These are phyloP conservation scores for Amphiduros pacificus DNA, from an alignment of 2,888 invertebrate species.

Conservation along the genomic window DNA sequence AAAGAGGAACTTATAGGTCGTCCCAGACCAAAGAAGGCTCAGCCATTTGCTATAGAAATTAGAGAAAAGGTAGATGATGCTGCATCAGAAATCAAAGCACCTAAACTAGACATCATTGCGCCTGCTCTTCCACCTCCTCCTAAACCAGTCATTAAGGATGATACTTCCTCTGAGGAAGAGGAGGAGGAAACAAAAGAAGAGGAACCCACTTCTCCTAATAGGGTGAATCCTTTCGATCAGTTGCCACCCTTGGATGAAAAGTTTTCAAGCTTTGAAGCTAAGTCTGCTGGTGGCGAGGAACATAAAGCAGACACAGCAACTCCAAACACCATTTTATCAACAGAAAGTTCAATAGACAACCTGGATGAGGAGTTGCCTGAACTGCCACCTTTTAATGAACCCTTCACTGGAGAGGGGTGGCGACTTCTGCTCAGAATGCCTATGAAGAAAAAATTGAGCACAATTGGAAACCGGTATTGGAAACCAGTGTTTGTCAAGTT, in stretches of 20 bases:
- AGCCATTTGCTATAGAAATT: neutral
- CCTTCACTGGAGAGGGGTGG: constrained; percentile 84
- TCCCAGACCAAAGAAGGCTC: neutral
- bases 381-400: constrained; percentile 85
- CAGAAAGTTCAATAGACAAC: too few species aligned
- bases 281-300: constrained; percentile 33
- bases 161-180: constrained; percentile 31
- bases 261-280: constrained; percentile 52
- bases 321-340: too few species aligned
- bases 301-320: too few species aligned
- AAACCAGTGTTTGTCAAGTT: constrained; percentile 91
- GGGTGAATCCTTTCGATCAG: constrained; percentile 60
- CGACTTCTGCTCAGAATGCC: constrained; percentile 89
- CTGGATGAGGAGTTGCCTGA: constrained; percentile 65
- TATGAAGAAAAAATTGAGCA: constrained; percentile 54
- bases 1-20: neutral
- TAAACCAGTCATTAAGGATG: constrained; percentile 33
- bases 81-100: neutral
- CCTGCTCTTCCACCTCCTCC: constrained; percentile 47
- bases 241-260: constrained; percentile 55
- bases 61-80: neutral
- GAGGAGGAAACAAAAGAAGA: constrained; percentile 17
- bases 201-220: constrained; percentile 36
- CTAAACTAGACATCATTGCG: constrained; percentile 15
- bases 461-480: constrained; percentile 80